phyloP scores from a whole-genome alignment of 2,888 invertebrate species.

The Himalopsyche tibetana region DNA sequence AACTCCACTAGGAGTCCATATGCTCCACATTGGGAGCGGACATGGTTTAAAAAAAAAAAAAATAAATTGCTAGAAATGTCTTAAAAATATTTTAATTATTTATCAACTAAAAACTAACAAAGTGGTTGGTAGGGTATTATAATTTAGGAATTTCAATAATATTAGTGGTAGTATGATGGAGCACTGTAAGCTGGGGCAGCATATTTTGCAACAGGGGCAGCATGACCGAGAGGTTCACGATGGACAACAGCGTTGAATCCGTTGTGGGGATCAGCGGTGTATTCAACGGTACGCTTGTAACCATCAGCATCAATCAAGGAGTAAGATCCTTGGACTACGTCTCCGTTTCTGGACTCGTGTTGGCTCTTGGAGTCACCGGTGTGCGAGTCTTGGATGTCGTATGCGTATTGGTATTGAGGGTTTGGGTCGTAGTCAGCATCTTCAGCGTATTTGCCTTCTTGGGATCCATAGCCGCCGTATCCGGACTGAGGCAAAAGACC shows the following conservation, averaged over 20 bases:
- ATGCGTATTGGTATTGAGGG: conserved; percentile 29
- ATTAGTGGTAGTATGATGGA: conserved; percentile 1
- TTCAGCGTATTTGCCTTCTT: background rate
- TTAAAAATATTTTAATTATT: no score
- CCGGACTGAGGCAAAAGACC: conserved; percentile 65
- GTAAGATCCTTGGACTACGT: conserved; percentile 36
- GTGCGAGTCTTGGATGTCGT: conserved; percentile 31
- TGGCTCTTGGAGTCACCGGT: conserved; percentile 16
- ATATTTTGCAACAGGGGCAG: background rate
- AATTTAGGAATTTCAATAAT: background rate
- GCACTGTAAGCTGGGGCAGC: background rate
- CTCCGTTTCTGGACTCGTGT: conserved; percentile 50
- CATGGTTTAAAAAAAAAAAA: no score
- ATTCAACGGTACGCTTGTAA: conserved; percentile 40
- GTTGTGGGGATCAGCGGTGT: conserved; percentile 17
- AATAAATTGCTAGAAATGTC: no score
- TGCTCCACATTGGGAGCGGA: no score
- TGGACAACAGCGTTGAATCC: conserved; percentile 57
- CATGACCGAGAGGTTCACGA: conserved; percentile 58
- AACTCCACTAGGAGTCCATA: no score
- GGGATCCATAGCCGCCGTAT: conserved; percentile 14
- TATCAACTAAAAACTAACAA: no score
- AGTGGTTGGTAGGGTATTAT: no score
- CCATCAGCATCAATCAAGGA: conserved; percentile 69
- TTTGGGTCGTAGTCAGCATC: conserved; percentile 26